phyloP scores from a whole-genome alignment of 2,797 vertebrate species.

The Siniperca obscura region DNA sequence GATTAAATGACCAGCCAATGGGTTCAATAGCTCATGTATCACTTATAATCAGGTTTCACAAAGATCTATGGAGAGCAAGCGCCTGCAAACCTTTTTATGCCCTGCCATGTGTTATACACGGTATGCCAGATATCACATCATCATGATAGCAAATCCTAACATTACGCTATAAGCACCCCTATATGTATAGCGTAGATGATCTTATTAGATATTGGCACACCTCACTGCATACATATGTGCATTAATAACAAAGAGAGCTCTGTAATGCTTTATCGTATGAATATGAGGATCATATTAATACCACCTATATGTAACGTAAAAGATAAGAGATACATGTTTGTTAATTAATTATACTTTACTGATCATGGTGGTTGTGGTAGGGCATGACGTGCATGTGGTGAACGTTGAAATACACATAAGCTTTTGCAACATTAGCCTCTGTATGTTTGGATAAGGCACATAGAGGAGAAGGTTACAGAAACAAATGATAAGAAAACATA shows the following conservation, averaged over 20 bases:
- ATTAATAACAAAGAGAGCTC: constrained; percentile 1
- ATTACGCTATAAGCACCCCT: neutral
- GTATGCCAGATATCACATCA: neutral
- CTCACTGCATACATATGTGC: constrained; percentile 10
- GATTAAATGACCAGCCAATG: neutral
- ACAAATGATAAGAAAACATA: constrained; percentile 49
- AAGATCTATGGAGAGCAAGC: neutral
- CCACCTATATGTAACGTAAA: constrained; percentile 3
- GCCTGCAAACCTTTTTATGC: neutral
- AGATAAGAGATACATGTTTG: neutral
- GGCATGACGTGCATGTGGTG: neutral
- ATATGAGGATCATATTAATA: constrained; percentile 15
- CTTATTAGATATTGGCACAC: constrained; percentile 9
- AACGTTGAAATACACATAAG: constrained; percentile 28
- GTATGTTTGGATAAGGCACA: constrained; percentile 13
- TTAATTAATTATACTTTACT: constrained; percentile 25
- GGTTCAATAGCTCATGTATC: neutral
- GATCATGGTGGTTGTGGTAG: neutral
- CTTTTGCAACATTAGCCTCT: constrained; percentile 5
- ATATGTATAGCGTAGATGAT: constrained; percentile 1
- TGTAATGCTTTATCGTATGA: constrained; percentile 2
- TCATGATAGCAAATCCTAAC: neutral
- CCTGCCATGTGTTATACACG: neutral
- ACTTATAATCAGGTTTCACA: neutral
- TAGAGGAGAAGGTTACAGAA: constrained; percentile 41